phyloP scores from a whole-genome alignment of 1,140 invertebrate species.

The Drosophila ercepeae region DNA sequence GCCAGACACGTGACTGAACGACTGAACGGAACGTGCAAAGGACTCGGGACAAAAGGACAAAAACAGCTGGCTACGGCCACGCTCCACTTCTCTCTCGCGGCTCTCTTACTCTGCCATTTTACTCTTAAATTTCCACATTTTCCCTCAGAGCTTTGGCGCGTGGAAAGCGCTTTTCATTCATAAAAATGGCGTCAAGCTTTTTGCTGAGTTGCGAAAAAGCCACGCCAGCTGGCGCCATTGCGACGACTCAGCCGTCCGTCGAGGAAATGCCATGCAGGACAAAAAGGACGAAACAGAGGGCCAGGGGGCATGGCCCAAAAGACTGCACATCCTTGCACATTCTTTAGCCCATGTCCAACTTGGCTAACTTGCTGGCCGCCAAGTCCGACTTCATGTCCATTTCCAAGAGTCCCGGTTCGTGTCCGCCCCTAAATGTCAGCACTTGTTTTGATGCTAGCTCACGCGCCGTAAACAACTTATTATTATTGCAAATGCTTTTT shows the following conservation, averaged over 20 bases:
- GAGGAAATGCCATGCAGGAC: conserved; percentile 32
- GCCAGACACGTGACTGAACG: conserved; percentile 40
- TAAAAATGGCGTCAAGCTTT: conserved; percentile 78
- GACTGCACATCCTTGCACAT: conserved; percentile 46
- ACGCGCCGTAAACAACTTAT: conserved; percentile 81
- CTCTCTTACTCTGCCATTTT: conserved; percentile 2
- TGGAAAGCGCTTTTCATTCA: conserved; percentile 73
- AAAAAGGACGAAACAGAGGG: conserved; percentile 12
- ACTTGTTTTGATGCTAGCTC: conserved; percentile 80
- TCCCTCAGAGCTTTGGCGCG: conserved; percentile 39
- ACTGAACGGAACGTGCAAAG: conserved; percentile 32
- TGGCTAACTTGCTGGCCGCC: not conserved
- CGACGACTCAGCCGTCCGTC: conserved; percentile 19
- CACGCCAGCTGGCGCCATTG: conserved; percentile 68
- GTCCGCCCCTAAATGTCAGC: conserved; percentile 80
- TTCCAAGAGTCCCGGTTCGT: conserved; percentile 45
- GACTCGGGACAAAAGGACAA: conserved; percentile 19
- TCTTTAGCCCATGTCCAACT: conserved; percentile 21
- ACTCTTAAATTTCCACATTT: conserved; percentile 25
- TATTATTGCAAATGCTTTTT: conserved; percentile 71
- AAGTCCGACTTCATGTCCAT: conserved; percentile 25
- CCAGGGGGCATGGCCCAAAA: not conserved
- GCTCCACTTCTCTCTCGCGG: not conserved
- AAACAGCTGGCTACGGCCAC: conserved; percentile 40
- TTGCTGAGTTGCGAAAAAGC: conserved; percentile 60